Percentiles rank a stretch among this genome's conserved stretches.
phyloP scores from a whole-genome alignment of 2,113 vertebrate genomes.

The Glaucidium brasilianum region DNA sequence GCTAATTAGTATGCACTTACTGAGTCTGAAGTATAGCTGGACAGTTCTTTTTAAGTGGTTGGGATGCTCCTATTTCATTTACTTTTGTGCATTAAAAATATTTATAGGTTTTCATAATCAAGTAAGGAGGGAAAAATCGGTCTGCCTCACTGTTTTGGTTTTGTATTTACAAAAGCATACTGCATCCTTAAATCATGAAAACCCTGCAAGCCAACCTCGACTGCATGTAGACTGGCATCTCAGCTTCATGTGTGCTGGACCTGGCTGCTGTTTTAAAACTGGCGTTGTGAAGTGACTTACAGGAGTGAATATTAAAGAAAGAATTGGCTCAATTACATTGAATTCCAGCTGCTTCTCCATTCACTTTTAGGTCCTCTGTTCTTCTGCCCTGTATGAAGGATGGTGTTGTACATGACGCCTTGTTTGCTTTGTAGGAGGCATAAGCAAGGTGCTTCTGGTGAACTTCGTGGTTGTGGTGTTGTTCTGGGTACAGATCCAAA shows the following conservation, averaged over 20 bases:
- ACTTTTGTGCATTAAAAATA: not conserved
- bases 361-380: not conserved
- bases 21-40: not conserved
- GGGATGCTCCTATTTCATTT: not conserved
- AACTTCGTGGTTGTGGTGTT: not conserved
- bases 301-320: not conserved
- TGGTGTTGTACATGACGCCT: not conserved
- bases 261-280: not conserved
- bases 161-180: not conserved
- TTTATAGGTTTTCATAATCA: not conserved
- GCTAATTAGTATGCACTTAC: not conserved
- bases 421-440: not conserved
- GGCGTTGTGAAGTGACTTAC: not conserved
- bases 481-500: not conserved
- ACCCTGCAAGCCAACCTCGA: not conserved
- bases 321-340: not conserved
- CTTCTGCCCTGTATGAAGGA: not conserved
- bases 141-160: not conserved
- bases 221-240: not conserved
- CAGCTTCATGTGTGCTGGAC: not conserved
- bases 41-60: not conserved
- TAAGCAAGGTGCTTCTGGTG: not conserved
- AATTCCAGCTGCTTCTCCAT: not conserved
- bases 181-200: not conserved
- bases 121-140: not conserved